A percentile compares a stretch with the other conserved stretches of the same genome.
phyloP scores from a whole-genome alignment of 2,888 invertebrate species.

The Drosophila pseudotalamancana region DNA sequence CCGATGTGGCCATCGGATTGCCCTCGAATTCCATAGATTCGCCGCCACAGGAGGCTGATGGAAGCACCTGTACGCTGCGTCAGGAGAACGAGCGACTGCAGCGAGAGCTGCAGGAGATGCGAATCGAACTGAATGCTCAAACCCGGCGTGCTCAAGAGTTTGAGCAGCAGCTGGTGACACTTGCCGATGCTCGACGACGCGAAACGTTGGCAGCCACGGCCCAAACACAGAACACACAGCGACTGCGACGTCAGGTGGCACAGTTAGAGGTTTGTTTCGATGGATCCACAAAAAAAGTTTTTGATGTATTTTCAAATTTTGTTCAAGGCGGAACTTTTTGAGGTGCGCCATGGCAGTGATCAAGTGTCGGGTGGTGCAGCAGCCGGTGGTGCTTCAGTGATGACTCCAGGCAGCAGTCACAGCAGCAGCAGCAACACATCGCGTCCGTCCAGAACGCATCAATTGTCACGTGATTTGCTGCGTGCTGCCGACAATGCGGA shows the following conservation, averaged over 20 bases:
- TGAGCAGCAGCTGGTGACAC: conserved; percentile 85
- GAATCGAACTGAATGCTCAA: conserved; percentile 86
- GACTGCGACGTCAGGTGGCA: conserved; percentile 89
- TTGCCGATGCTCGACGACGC: conserved; percentile 85
- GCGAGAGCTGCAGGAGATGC: conserved; percentile 86
- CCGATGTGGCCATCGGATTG: conserved; percentile 83
- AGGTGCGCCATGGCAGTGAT: conserved; percentile 32
- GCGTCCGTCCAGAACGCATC: conserved; percentile 85
- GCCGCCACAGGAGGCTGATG: conserved; percentile 80
- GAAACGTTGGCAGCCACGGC: conserved; percentile 87
- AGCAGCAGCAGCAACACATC: conserved; percentile 69
- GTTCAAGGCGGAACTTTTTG: conserved; percentile 50
- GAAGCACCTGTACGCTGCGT: conserved; percentile 73
- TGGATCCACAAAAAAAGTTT: no score
- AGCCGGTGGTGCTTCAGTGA: conserved; percentile 29
- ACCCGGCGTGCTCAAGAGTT: conserved; percentile 85
- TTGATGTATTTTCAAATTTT: no score
- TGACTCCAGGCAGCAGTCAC: conserved; percentile 39
- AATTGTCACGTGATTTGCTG: conserved; percentile 87
- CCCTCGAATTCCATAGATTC: conserved; percentile 83
- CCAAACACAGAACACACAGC: conserved; percentile 88
- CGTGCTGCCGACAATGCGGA: conserved; percentile 88
- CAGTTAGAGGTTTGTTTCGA: conserved; percentile 87
- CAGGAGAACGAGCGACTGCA: conserved; percentile 85
- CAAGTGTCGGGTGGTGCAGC: conserved; percentile 15